A percentile compares a stretch with the other conserved stretches of the same genome.
Conservation (phyloP, 2,888 invertebrate species). For the Torymus aiolomorphi region DNA sequence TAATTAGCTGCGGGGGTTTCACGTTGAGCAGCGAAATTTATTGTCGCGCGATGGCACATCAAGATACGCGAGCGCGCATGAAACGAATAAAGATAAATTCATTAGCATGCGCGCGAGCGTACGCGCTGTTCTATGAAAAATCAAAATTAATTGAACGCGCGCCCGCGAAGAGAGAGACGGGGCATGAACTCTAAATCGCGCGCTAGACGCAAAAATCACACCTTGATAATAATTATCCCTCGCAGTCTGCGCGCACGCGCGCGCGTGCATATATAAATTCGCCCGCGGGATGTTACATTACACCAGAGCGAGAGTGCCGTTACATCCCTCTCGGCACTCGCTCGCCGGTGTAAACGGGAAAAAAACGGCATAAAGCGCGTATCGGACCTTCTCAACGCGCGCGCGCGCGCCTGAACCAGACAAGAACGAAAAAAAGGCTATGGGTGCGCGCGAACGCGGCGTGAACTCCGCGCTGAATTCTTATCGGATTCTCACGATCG, state of each 20-base stretch:
- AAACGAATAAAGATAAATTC: conserved; percentile 48
- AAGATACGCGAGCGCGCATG: conserved; percentile 12
- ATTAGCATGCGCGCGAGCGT: conserved; percentile 42
- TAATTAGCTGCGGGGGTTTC: conserved; percentile 31
- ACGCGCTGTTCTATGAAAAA: conserved; percentile 15
- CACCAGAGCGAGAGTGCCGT: neutral
- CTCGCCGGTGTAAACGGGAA: too few relatives aligned
- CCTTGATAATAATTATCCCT: too few relatives aligned
- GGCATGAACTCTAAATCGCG: too few relatives aligned
- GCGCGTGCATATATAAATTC: neutral
- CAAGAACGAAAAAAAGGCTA: conserved; percentile 4
- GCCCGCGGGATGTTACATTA: neutral
- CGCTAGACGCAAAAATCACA: too few relatives aligned
- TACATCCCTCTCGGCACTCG: neutral
- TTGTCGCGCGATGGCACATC: conserved; percentile 43
- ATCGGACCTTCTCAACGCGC: conserved; percentile 20
- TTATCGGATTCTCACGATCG: conserved; percentile 35
- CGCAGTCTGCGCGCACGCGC: too few relatives aligned
- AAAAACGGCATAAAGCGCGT: too few relatives aligned
- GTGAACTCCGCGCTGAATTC: too few relatives aligned
- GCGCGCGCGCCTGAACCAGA: conserved; percentile 3
- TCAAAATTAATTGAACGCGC: conserved; percentile 34
- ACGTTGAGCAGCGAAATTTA: conserved; percentile 44
- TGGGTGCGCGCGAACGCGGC: too few relatives aligned
- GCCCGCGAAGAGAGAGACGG: too few relatives aligned